A percentile compares a stretch with the other conserved stretches of the same genome.
Conservation (phyloP, 2,888 invertebrate species). For the Tolmerus cingulatus region DNA sequence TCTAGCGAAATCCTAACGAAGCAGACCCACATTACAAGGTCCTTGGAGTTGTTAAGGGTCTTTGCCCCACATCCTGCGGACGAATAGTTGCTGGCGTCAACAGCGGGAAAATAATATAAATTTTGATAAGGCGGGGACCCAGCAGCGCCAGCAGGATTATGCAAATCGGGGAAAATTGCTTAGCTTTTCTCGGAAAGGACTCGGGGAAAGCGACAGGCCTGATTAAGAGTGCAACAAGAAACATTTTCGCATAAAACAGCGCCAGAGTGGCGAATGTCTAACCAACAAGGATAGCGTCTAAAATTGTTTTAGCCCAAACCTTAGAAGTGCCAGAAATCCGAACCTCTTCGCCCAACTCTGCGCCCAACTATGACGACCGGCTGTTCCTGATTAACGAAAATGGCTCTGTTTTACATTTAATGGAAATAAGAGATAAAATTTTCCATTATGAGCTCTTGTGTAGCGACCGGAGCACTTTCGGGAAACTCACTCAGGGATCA, state of each 20-base stretch:
- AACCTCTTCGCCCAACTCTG: not conserved
- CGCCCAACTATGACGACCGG: not conserved
- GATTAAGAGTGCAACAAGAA: not conserved
- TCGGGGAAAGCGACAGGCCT: not conserved
- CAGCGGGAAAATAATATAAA: slow-evolving; percentile 40
- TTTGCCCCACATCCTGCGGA: not conserved
- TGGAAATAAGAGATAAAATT: slow-evolving; percentile 42
- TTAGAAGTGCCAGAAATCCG: not conserved
- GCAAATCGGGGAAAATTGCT: slow-evolving; percentile 36
- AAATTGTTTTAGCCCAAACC: not conserved
- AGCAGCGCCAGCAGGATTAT: slow-evolving; percentile 24
- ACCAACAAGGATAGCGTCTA: not conserved
- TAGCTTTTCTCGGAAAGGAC: not conserved
- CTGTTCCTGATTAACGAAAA: slow-evolving; percentile 34
- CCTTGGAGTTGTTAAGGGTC: not conserved
- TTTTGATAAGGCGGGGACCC: slow-evolving; percentile 29
- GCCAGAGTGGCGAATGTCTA: not conserved
- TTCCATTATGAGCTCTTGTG: slow-evolving; percentile 3
- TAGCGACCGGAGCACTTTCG: not conserved
- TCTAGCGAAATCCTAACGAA: not conserved
- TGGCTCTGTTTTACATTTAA: slow-evolving; percentile 38
- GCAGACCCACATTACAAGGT: not conserved
- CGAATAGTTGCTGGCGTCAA: not conserved
- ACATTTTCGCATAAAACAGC: not conserved
- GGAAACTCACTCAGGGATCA: not conserved